Base-by-base conservation (phyloP, 2,888 invertebrate species). In the Poecilobothrus nobilitatus region DNA sequence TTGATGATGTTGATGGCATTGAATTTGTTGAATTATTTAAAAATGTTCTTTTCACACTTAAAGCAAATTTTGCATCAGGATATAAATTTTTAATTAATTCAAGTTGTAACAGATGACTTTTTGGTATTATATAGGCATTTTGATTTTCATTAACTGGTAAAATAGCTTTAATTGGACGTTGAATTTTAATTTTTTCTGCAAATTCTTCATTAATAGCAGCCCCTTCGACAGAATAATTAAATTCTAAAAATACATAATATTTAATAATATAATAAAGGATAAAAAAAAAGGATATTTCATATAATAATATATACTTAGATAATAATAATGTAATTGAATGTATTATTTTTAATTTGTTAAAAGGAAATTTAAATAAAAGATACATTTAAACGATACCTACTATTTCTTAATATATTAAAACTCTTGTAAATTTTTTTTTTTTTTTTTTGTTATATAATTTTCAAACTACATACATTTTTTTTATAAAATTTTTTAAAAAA, bases 131-230 rank as follows among this genome's bases (percentile, higher is more conserved):
- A 53, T 53, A 53, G 18, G 53, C 53, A 18, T 53, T 53, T 53
- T 15, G 6, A 53, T 53, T 15, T 53, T 53, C 53, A 53, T 53
- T 53, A 18, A 53, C 53, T 18, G 53, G 53, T 53, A 53, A n/a
- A 53, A 53, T 53, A 53, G 53, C 53, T 53, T 53, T 53, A n/a
- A 53, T 53, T 53, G 53, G 53, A 15, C 53, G 53, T 53, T 53
- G 53, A 18, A 53, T 53, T 53, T 53, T 53, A 53, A 53, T 53
- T 53, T 53, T 53, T 53, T 53, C 53, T 12, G 53, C 53, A 53
- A 18, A 53, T 53, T 53, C 53, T 53, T 53, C 53, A 53, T 53
- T 53, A 12, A 53, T 53, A 6, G 9, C 15, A 53, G 53, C 53
- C 3, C 12, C 53, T 53, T 53, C 12, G 18, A 53, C 53, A 53